These are phyloP conservation scores for Hypsibius dujardini DNA, from an alignment of 1,140 invertebrate genomes.

Conservation along the genomic window DNA sequence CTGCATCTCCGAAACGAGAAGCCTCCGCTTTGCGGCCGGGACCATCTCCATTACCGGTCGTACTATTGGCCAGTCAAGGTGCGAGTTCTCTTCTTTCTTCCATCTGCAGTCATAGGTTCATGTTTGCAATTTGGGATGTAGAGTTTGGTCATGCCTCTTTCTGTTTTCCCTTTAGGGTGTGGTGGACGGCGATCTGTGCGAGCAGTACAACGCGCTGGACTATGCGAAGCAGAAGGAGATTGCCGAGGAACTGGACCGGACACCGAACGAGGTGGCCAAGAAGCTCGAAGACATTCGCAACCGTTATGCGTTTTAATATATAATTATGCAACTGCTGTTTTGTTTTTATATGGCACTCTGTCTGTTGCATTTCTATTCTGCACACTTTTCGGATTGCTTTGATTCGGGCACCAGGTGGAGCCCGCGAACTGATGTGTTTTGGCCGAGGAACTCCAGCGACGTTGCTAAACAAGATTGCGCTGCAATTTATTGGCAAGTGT, in stretches of 20 bases:
- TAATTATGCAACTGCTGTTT: slow-evolving; percentile 15
- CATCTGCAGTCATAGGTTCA: background rate
- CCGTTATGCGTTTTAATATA: slow-evolving; percentile 66
- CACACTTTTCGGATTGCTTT: background rate
- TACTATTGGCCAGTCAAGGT: slow-evolving; percentile 96
- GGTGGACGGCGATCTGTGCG: slow-evolving; percentile 94
- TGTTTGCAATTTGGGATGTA: slow-evolving; percentile 18
- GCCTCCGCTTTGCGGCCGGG: slow-evolving; percentile 80
- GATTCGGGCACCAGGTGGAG: background rate
- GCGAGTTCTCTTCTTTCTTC: slow-evolving; percentile 23
- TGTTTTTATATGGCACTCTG: slow-evolving; percentile 8
- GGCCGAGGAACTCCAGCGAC: background rate
- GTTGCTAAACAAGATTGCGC: background rate
- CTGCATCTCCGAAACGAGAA: slow-evolving; percentile 99
- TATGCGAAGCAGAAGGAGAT: slow-evolving; percentile 81
- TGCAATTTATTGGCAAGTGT: too few relatives aligned
- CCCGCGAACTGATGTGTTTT: background rate
- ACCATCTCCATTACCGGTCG: slow-evolving; percentile 88
- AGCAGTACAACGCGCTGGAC: slow-evolving; percentile 94
- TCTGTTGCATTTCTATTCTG: background rate
- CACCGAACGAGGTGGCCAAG: slow-evolving; percentile 85
- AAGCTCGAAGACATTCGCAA: slow-evolving; percentile 84
- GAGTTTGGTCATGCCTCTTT: slow-evolving; percentile 21
- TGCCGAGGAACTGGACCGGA: slow-evolving; percentile 76
- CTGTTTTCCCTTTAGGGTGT: slow-evolving; percentile 54